Base-by-base conservation (phyloP, 2,113 vertebrate genomes). In the Mus musculus region DNA sequence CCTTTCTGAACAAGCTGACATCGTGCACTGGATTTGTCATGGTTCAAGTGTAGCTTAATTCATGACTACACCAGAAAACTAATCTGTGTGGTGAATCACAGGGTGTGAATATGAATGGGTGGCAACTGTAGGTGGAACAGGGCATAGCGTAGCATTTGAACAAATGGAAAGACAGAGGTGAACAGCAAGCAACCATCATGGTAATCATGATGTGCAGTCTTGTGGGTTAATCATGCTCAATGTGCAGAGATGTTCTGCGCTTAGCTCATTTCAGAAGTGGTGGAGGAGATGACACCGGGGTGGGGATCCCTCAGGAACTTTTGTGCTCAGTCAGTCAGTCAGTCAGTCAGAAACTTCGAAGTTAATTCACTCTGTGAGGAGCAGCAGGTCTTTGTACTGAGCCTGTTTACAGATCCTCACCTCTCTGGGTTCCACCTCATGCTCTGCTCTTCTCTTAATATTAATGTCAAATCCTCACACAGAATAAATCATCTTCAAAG, bases 301-400 rank as follows among this genome's bases (percentile, higher is more conserved):
- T 85, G 56, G 94, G 69, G 81, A 91, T 93, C 85, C 95, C 0
- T 0, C 16, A 73, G 95, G 89, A 95, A 46, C 2, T 97, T 97
- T 97, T 95, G 63, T 94, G 63, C 39, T 89, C 67, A 91, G 94
- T 97, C 95, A 97, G 10, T 30, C 28, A 69, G 67, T 69, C 67
- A 69, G 94, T 97, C 92, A 97, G 80, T 77, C 69, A 77, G 94
- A 98, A 97, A 96, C 77, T 92, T 91, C 49, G 59, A 85, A 94
- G 96, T 75, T 82, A 95, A 86, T 76, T 91, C 72, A 73, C 72
- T 95, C 33, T 14, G 56, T 52, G 12, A 61, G 26, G 63, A 95
- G 81, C 49, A 90, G 92, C 96, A 90, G 91, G 59, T 95, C 92
- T 95, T 94, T 42, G 7, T 13, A n/a, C 39, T n/a, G 22, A 92